Percentiles rank a stretch among this genome's conserved stretches.
Conservation (phyloP, 2,888 invertebrate genomes). For the Hydrotaea cyrtoneurina region DNA sequence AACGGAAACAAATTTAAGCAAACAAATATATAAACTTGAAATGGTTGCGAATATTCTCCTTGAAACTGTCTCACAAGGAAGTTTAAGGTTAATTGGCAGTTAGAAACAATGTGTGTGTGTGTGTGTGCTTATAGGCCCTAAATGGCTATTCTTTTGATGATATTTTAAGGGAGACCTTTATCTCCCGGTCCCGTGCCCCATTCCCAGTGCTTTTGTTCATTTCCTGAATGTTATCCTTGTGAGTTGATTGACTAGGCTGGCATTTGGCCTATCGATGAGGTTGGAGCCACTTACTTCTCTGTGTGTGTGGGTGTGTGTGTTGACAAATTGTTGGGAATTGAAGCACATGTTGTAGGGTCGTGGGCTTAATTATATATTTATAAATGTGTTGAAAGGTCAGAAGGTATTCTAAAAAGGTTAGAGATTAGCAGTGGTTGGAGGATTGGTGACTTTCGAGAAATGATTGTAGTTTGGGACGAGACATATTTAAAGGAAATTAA, state of each 20-base stretch:
- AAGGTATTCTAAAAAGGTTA: too few relatives aligned
- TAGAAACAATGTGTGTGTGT: neutral
- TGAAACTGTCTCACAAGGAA: neutral
- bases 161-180: neutral
- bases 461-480: too few relatives aligned
- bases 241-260: slow-evolving; percentile 41
- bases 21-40: slow-evolving; percentile 18
- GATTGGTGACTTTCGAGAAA: too few relatives aligned
- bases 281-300: neutral
- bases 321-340: slow-evolving; percentile 48
- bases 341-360: slow-evolving; percentile 30
- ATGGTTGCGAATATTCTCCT: neutral
- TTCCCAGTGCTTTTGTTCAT: neutral
- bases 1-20: slow-evolving; percentile 38
- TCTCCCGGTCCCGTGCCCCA: neutral
- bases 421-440: too few relatives aligned
- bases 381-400: neutral
- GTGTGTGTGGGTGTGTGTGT: neutral
- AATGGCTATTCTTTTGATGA: neutral
- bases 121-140: neutral
- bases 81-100: slow-evolving; percentile 39
- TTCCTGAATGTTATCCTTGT: neutral
- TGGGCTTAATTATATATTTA: slow-evolving; percentile 28
- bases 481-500: too few relatives aligned
- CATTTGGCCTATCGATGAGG: slow-evolving; percentile 20